Percentiles rank a stretch among this genome's conserved stretches.
These are phyloP conservation scores for Andinoacara biseriatus DNA, from an alignment of 2,113 vertebrate genomes.

Conservation along the genomic window DNA sequence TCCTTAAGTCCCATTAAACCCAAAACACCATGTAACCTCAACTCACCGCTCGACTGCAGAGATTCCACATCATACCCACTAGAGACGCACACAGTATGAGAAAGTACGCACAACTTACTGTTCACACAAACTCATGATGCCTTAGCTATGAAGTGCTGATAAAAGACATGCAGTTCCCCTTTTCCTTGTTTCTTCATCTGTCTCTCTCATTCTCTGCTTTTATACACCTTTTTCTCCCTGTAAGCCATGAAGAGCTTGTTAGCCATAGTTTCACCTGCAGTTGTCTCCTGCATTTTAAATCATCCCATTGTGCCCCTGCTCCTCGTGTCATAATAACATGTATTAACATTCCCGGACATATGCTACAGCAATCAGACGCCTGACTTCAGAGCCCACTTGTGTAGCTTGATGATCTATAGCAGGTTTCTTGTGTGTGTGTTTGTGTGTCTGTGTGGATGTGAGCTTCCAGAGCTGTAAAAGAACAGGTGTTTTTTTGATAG, in stretches of 20 bases:
- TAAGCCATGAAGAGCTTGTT: constrained; percentile 2
- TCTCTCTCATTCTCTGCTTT: constrained; percentile 5
- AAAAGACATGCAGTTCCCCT: neutral
- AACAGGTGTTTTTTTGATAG: constrained; percentile 67
- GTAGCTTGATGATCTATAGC: constrained; percentile 38
- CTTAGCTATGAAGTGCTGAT: neutral
- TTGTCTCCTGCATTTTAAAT: constrained; percentile 39
- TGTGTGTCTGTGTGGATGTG: constrained; percentile 13
- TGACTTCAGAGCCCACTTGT: constrained; percentile 14
- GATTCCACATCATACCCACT: constrained; percentile 39
- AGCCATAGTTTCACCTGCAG: constrained; percentile 42
- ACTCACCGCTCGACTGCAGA: constrained; percentile 25
- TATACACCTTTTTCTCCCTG: neutral
- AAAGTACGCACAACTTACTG: neutral
- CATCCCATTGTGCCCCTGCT: constrained; percentile 11
- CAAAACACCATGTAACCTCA: constrained; percentile 46
- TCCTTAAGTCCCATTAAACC: constrained; percentile 54
- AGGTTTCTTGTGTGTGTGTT: constrained; percentile 1
- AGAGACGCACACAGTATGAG: constrained; percentile 6
- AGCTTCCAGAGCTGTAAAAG: constrained; percentile 14
- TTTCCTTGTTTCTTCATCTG: neutral
- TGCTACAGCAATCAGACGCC: constrained; percentile 60
- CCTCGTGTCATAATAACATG: constrained; percentile 50
- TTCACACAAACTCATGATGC: constrained; percentile 2
- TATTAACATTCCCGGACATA: constrained; percentile 55